These are phyloP conservation scores for Phymorhynchus buccinoides DNA, from an alignment of 1,140 invertebrate species.

Conservation along the genomic window DNA sequence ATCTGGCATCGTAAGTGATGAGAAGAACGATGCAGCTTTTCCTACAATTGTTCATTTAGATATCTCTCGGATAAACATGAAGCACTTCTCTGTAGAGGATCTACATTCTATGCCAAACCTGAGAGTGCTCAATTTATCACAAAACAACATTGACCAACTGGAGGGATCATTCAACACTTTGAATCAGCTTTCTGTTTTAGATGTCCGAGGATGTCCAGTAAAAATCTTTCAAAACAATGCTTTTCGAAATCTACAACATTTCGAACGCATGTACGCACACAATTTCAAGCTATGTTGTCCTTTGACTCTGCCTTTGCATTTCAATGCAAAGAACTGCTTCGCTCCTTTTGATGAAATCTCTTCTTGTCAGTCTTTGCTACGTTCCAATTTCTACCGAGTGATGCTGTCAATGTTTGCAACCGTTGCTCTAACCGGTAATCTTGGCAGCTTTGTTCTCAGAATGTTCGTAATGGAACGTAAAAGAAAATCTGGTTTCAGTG, in stretches of 20 bases:
- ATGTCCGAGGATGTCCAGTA: conserved; percentile 30
- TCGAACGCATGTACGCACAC: conserved; percentile 38
- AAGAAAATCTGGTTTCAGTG: conserved; percentile 38
- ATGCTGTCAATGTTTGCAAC: conserved; percentile 49
- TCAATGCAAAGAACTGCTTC: not conserved
- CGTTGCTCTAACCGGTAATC: conserved; percentile 49
- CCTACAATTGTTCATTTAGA: not conserved
- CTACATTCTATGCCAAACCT: not conserved
- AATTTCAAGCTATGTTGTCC: conserved; percentile 48
- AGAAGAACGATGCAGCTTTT: conserved; percentile 1
- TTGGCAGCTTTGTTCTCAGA: conserved; percentile 30
- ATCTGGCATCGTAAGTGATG: not conserved
- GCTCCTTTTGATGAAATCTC: conserved; percentile 47
- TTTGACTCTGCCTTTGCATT: conserved; percentile 28
- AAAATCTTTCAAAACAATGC: conserved; percentile 32
- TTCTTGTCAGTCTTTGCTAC: conserved; percentile 52
- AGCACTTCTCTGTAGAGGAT: no score
- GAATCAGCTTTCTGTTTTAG: no score
- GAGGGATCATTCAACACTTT: no score
- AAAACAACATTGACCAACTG: no score
- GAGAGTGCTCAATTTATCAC: not conserved
- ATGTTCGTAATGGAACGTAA: conserved; percentile 15
- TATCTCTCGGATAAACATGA: no score
- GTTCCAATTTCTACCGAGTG: conserved; percentile 36
- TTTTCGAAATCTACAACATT: conserved; percentile 11